Conservation (phyloP, 2,888 invertebrate species). For the Capitulum mitella region DNA sequence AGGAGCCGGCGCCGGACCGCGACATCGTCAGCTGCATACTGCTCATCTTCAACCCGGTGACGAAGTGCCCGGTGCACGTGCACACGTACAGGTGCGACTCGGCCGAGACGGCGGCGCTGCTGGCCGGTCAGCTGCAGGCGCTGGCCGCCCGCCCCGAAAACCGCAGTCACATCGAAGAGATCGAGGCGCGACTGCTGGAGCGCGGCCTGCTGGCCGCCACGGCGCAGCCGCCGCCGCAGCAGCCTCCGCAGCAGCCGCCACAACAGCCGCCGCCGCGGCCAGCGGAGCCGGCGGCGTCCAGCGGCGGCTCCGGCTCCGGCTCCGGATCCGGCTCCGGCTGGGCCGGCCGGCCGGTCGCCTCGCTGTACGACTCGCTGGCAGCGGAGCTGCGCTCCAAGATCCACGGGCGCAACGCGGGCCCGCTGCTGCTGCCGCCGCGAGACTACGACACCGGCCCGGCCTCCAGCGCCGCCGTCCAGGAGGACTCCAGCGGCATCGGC, state of each 20-base stretch:
- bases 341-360: slow-evolving; percentile 51
- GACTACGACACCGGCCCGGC: slow-evolving; percentile 74
- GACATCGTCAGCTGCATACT: slow-evolving; percentile 91
- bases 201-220: slow-evolving; percentile 45
- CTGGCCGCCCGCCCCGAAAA: slow-evolving; percentile 74
- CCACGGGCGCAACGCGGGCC: slow-evolving; percentile 50
- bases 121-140: slow-evolving; percentile 74
- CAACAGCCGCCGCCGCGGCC: background rate
- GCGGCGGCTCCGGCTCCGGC: slow-evolving; percentile 26
- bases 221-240: slow-evolving; percentile 36
- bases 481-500: slow-evolving; percentile 72
- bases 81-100: slow-evolving; percentile 81
- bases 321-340: slow-evolving; percentile 6
- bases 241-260: background rate
- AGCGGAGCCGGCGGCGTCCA: slow-evolving; percentile 28
- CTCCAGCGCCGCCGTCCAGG: slow-evolving; percentile 39
- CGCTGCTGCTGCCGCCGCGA: slow-evolving; percentile 79
- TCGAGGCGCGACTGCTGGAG: slow-evolving; percentile 56
- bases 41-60: slow-evolving; percentile 85
- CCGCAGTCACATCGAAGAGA: slow-evolving; percentile 73
- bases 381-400: slow-evolving; percentile 79
- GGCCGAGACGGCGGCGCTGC: slow-evolving; percentile 79
- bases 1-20: slow-evolving; percentile 57
- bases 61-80: slow-evolving; percentile 88
- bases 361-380: slow-evolving; percentile 81